Evolutionary conservation across 2,888 invertebrate genomes (phyloP).

Genomic region (Podabrus alpinus): DNA sequence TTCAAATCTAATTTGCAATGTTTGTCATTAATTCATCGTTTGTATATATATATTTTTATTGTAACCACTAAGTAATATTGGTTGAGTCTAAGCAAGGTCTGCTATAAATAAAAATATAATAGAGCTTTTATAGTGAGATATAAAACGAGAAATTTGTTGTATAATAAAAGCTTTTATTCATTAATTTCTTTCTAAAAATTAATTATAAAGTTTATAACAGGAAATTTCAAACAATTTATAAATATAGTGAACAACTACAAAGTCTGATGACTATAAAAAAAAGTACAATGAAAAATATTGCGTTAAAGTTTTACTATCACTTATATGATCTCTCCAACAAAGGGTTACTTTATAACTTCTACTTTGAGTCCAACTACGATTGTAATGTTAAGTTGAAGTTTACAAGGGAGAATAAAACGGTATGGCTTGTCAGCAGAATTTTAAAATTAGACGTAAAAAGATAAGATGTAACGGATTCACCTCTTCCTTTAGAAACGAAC

Average conservation of each 20-base stretch:
- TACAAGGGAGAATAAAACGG: neutral
- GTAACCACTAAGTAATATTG: neutral
- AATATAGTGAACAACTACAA: neutral
- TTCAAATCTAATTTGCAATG: too few relatives aligned
- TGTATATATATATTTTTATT: neutral
- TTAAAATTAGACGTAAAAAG: neutral
- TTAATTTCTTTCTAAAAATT: neutral
- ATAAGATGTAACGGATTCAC: neutral
- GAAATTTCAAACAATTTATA: neutral
- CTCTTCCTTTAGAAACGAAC: neutral
- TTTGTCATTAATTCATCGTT: neutral
- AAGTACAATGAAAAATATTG: neutral
- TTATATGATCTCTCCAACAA: neutral
- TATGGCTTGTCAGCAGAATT: neutral
- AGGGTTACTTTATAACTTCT: neutral
- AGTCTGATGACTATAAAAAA: neutral
- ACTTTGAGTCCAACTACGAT: neutral
- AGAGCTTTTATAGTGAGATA: neutral
- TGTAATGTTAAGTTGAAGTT: neutral
- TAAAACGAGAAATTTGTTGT: neutral
- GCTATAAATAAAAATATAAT: neutral
- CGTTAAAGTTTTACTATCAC: neutral
- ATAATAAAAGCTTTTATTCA: neutral
- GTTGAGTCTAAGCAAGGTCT: too few relatives aligned
- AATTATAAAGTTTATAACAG: neutral